phyloP scores from a whole-genome alignment of 2,797 vertebrate species.

The Gadopsis bispinosus region DNA sequence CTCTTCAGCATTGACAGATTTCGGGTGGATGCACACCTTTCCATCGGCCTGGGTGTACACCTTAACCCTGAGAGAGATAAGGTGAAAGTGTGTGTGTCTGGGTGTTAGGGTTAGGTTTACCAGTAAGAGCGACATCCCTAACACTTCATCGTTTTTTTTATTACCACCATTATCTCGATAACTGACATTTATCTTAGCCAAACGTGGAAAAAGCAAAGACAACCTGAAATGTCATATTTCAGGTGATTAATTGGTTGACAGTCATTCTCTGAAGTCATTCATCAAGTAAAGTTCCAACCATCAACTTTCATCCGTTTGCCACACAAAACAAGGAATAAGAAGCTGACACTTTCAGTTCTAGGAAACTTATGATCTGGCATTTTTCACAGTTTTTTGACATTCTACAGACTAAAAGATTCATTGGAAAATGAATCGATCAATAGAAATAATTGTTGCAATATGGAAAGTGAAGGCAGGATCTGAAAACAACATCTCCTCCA shows the following conservation, averaged over 20 bases:
- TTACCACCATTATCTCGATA: background rate
- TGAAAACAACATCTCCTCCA: background rate
- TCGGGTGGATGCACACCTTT: slow-evolving; percentile 95
- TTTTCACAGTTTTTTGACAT: too few species aligned
- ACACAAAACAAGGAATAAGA: background rate
- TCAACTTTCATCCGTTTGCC: background rate
- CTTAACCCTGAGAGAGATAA: slow-evolving; percentile 85
- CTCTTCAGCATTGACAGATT: slow-evolving; percentile 96
- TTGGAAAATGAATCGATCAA: background rate
- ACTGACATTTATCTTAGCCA: background rate
- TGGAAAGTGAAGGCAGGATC: background rate
- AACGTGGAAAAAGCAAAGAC: background rate
- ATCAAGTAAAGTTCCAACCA: background rate
- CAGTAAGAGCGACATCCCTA: background rate
- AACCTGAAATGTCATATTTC: background rate
- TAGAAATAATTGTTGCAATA: background rate
- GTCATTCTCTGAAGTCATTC: too few species aligned
- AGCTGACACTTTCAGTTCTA: background rate
- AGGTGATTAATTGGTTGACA: background rate
- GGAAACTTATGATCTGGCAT: background rate
- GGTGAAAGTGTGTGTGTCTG: background rate
- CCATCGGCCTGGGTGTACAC: slow-evolving; percentile 96
- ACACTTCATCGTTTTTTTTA: background rate
- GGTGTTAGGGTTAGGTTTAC: background rate
- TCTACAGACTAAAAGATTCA: background rate